These are phyloP conservation scores for Coreoperca whiteheadi DNA, from an alignment of 2,113 vertebrate species.

Conservation along the genomic window DNA sequence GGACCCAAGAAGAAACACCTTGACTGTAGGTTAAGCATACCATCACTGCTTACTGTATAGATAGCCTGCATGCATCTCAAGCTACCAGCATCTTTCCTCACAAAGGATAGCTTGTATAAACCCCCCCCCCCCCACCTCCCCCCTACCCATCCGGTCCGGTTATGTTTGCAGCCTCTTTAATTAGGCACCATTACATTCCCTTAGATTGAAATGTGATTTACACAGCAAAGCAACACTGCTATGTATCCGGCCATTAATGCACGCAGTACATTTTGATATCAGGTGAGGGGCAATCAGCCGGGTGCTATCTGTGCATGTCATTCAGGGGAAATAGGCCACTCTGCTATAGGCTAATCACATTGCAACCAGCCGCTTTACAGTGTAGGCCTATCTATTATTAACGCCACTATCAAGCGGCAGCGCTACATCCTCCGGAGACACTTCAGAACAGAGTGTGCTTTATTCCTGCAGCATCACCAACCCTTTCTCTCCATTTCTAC, in stretches of 20 bases:
- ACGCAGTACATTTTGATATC: slow-evolving; percentile 9
- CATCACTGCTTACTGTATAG: slow-evolving; percentile 65
- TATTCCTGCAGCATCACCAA: slow-evolving; percentile 43
- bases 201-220: slow-evolving; percentile 54
- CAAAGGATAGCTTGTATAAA: slow-evolving; percentile 67
- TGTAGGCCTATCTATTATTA: slow-evolving; percentile 76
- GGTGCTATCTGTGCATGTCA: slow-evolving; percentile 64
- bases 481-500: slow-evolving; percentile 12
- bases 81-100: slow-evolving; percentile 58
- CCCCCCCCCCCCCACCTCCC: not conserved
- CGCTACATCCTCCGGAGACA: slow-evolving; percentile 54
- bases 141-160: slow-evolving; percentile 35
- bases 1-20: slow-evolving; percentile 94
- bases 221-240: slow-evolving; percentile 22
- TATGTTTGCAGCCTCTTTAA: slow-evolving; percentile 62
- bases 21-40: slow-evolving; percentile 89
- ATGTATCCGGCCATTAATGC: not conserved
- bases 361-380: slow-evolving; percentile 66
- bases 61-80: slow-evolving; percentile 44
- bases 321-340: slow-evolving; percentile 73
- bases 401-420: slow-evolving; percentile 60
- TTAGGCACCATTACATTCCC: slow-evolving; percentile 69
- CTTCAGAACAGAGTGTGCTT: slow-evolving; percentile 57
- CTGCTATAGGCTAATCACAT: slow-evolving; percentile 67
- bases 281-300: slow-evolving; percentile 22